Evolutionary conservation across 2,888 invertebrate species (phyloP).

Genomic region (Alcis repandata): DNA sequence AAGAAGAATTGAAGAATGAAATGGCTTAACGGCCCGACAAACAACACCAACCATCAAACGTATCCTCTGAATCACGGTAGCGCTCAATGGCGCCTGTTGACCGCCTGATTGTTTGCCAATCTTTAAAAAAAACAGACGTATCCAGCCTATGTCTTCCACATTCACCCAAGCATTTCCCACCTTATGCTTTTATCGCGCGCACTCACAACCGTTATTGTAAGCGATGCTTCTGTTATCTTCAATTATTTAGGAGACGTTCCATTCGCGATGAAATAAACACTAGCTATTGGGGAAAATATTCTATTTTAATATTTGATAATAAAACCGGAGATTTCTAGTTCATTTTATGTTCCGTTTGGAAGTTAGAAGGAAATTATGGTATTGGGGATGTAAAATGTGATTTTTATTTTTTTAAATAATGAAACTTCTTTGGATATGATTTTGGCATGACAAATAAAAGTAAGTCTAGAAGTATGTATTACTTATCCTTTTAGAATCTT

Average conservation of each 20-base stretch:
- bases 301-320: constrained; percentile 54
- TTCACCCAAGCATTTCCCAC: constrained; percentile 64
- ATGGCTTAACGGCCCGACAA: too few relatives aligned
- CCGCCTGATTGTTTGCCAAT: too few relatives aligned
- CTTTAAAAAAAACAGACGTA: neutral
- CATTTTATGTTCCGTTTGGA: constrained; percentile 14
- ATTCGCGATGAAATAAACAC: constrained; percentile 75
- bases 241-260: constrained; percentile 78
- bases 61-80: too few relatives aligned
- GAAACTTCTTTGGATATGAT: too few relatives aligned
- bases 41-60: too few relatives aligned
- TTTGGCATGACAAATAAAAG: too few relatives aligned
- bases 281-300: constrained; percentile 54
- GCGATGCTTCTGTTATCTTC: constrained; percentile 75
- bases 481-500: too few relatives aligned
- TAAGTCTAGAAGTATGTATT: too few relatives aligned
- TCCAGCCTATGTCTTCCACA: constrained; percentile 54
- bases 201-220: constrained; percentile 73
- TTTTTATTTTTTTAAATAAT: constrained; percentile 29
- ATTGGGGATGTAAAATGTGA: constrained; percentile 23
- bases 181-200: constrained; percentile 78
- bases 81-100: too few relatives aligned
- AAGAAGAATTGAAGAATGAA: too few relatives aligned
- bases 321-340: constrained; percentile 38
- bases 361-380: constrained; percentile 3